Evolutionary conservation across 2,113 vertebrate species (phyloP).

Genomic region (Regulus satrapa): DNA sequence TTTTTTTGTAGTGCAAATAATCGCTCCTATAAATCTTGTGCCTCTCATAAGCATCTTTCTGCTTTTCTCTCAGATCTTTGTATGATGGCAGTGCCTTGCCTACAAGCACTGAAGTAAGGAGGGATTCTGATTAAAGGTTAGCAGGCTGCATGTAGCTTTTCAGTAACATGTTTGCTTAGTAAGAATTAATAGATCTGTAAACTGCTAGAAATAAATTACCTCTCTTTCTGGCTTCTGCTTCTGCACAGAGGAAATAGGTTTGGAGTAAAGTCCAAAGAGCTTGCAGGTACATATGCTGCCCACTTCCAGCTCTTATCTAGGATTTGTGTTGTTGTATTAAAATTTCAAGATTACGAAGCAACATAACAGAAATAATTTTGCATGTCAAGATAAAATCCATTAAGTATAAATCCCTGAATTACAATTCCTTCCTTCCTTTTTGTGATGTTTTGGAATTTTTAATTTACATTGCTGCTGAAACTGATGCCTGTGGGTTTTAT

Average conservation of each 20-base stretch:
- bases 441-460: not conserved
- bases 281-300: not conserved
- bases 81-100: not conserved
- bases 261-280: not conserved
- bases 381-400: not conserved
- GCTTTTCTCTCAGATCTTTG: not conserved
- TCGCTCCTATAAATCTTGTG: not conserved
- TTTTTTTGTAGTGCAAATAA: not conserved
- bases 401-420: not conserved
- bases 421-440: not conserved
- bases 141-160: not conserved
- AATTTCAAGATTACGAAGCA: not conserved
- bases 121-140: not conserved
- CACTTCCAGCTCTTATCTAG: not conserved
- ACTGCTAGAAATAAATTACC: not conserved
- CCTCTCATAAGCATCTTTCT: not conserved
- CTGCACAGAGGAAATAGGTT: not conserved
- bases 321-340: not conserved
- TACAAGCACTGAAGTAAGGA: not conserved
- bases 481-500: not conserved
- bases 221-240: not conserved
- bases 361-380: not conserved
- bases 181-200: not conserved
- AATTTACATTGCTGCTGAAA: not conserved
- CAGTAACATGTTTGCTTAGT: not conserved